phyloP scores from a whole-genome alignment of 2,888 invertebrate species.

The Odontomyia ornata region DNA sequence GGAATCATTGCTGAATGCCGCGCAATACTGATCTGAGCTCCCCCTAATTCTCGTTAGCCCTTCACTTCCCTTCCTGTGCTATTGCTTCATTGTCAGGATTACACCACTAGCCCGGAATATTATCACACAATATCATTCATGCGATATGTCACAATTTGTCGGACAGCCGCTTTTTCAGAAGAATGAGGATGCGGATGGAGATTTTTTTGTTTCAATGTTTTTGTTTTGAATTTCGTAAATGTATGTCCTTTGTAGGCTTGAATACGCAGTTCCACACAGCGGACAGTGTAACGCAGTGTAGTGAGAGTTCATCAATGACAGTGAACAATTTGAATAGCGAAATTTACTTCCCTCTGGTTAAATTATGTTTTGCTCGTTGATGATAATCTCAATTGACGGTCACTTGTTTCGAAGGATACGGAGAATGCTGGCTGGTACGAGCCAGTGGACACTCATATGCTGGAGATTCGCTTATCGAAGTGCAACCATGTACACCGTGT shows the following conservation, averaged over 20 bases:
- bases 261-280: neutral
- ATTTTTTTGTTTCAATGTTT: conserved; percentile 18
- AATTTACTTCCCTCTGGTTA: conserved; percentile 38
- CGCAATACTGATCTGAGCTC: neutral
- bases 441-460: neutral
- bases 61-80: neutral
- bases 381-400: conserved; percentile 38
- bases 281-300: neutral
- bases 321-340: neutral
- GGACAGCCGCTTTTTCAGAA: conserved; percentile 33
- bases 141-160: conserved; percentile 43
- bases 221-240: neutral
- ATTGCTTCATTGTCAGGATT: conserved; percentile 15
- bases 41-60: conserved; percentile 13
- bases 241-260: neutral
- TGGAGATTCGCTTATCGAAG: neutral
- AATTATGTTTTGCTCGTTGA: conserved; percentile 37
- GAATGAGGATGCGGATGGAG: neutral
- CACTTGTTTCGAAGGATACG: conserved; percentile 28
- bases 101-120: conserved; percentile 9
- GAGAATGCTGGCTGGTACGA: neutral
- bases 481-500: neutral
- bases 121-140: conserved; percentile 42
- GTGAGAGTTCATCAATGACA: neutral
- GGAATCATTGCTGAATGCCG: neutral